Evolutionary conservation across 2,113 vertebrate species (phyloP), one percentile per base, ranked within the genome.

Genomic region (Podocnemis expansa): DNA sequence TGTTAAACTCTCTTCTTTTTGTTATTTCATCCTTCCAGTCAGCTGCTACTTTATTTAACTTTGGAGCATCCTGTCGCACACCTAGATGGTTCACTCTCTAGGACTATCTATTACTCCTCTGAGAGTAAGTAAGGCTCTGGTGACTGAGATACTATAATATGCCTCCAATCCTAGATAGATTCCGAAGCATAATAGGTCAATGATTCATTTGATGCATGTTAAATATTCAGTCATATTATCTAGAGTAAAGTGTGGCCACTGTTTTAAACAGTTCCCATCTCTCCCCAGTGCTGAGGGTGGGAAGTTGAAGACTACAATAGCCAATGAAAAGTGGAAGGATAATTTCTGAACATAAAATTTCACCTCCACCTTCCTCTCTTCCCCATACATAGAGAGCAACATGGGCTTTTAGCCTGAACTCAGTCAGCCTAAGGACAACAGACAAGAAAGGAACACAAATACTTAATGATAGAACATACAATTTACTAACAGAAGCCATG

Each of bases 71-170:
- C 56, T 87, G 88, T 85, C 91, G 90, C 84, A 89, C 80, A 96
- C 49, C 73, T 81, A 51, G 78, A 92, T 54, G 1, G 0, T 76
- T 67, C 82, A 81, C 88, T 92, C 73, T 67, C 79, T 17, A 1
- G 67, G 81, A 93, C 79, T 89, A 58, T 92, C 60, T 88, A 54
- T 14, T 89, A 22, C 60, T 95, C 75, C 82, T 89, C 85, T 86
- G 67, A 70, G 73, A 91, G 80, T 56, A 45, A 56, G 83, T 73
- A 78, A 52, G 95, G 78, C 38, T 14, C 70, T 76, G 51, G 78
- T 87, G 78, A 87, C 78, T 91, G 78, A 94, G 93, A 76, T 90
- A 93, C 81, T 78, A 94, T 80, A 67, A 19, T 82, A 89, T 89
- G 80, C 84, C 47, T 93, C 85, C 88, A 91, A 85, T 25, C 78